Evolutionary conservation across 2,797 vertebrate species (phyloP).

Genomic region (Tadarida brasiliensis): DNA sequence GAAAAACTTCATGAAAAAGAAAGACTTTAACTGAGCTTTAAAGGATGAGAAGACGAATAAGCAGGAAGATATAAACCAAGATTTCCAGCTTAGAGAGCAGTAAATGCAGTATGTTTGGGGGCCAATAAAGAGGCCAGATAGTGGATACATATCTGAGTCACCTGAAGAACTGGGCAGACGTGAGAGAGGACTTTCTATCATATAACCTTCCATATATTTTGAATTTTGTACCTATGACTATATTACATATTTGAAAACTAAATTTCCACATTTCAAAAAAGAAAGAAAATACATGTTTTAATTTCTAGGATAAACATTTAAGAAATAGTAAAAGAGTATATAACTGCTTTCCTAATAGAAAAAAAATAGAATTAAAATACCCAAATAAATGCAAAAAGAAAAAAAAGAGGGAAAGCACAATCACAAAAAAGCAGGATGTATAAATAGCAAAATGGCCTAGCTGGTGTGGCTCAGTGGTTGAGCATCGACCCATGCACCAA

Average conservation of each 20-base stretch:
- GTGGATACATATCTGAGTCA: not conserved
- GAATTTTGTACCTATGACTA: not conserved
- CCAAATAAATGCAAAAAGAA: not conserved
- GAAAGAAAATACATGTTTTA: not conserved
- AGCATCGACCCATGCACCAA: not conserved
- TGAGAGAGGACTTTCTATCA: not conserved
- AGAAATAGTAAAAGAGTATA: not conserved
- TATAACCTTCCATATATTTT: not conserved
- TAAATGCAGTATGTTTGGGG: not conserved
- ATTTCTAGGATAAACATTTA: conserved; percentile 18
- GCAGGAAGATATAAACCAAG: not conserved
- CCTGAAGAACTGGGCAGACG: not conserved
- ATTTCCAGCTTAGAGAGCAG: not conserved
- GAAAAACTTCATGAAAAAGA: not conserved
- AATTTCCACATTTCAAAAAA: not conserved
- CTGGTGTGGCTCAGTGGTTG: not conserved
- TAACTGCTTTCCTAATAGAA: conserved; percentile 18
- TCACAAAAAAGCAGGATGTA: not conserved
- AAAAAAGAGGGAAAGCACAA: not conserved
- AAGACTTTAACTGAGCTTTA: not conserved
- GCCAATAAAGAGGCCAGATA: not conserved
- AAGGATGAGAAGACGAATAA: not conserved
- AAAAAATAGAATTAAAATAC: conserved; percentile 50
- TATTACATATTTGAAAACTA: not conserved
- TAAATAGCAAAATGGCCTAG: not conserved